Evolutionary conservation across 2,888 invertebrate genomes (phyloP), one percentile per base, ranked within the genome.

Genomic region (Thumatha senex): DNA sequence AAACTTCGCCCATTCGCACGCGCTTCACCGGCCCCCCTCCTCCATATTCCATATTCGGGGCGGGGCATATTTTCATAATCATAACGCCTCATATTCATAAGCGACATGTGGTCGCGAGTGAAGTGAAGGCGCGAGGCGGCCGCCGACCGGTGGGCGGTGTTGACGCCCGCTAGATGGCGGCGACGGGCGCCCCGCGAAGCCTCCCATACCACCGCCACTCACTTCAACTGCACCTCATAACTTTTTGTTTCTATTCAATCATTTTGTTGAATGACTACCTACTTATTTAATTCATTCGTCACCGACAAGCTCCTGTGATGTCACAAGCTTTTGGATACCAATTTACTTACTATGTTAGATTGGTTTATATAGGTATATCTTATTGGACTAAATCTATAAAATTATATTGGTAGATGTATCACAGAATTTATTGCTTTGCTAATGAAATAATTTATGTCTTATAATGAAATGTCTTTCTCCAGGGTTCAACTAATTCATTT

Each of bases 1-100:
- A 93, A 93, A 93, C 93, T 90, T 91, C 88, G 90, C 88, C 92
- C 91, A 90, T 92, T 91, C 92, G 92, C 93, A 93, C 93, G 93
- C 93, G 93, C 90, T 89, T 87, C 91, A 83, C 84, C 78, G 86
- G 86, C 89, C 93, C 70, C 93, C 93, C 93, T 87, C 92, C 93
- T 92, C 93, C 92, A 92, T 91, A 92, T 89, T 92, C 92, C 89
- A 92, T 92, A 92, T 91, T 89, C 86, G 84, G 89, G 92, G 92
- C 92, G 92, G 92, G 84, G 92, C 91, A 91, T 91, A 91, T 89
- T 92, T 88, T 89, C 89, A 92, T 92, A 90, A 89, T 91, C 91
- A 91, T 91, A 90, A 89, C 90, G 89, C 89, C 89, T 91, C 89
- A 91, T 91, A 92, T 92, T 92, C 89, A 92, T 92, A 92, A 90